Evolutionary conservation across 2,797 vertebrate species (phyloP), one percentile per base, ranked within the genome.

Genomic region (Cottoperca gobio): DNA sequence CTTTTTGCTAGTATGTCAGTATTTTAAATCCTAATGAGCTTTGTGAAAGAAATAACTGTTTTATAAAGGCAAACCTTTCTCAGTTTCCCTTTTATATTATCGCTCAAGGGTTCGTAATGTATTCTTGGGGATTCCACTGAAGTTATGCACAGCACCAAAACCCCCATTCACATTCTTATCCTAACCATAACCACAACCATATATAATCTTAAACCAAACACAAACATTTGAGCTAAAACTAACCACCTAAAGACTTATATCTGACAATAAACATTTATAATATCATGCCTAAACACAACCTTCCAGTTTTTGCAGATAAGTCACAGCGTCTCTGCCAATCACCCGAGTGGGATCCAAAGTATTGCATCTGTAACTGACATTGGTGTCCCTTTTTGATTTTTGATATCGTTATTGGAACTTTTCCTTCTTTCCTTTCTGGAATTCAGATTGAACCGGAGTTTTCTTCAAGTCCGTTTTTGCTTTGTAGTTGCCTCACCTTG

Each of bases 11-110:
- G 26, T 46, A 1, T 65, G 45, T n/a, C 46, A 54, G 1, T 43
- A 17, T 37, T 70, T 70, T 17, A 35, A 63, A 66, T 46, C 3
- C 37, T n/a, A 58, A 12, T 31, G 0, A 14, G 3, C n/a, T 67
- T 59, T 45, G 23, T 11, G 46, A 45, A 69, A 76, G 5, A 63
- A 57, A 60, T 23, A 28, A 45, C 21, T 13, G 8, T 59, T 71
- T 63, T 7, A 57, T n/a, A 61, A 73, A 67, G 45, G 53, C 35
- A 72, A 82, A 73, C 8, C 65, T 74, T 55, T 66, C 0, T 65
- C 23, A 11, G 2, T 64, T 46, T 58, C 13, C 28, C 6, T 75
- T 77, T 62, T 23, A 55, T 23, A 31, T 81, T 62, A 53, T 67
- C 4, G 14, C 24, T 55, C 1, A 11, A n/a, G n/a, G 23, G 19